Base-by-base conservation (phyloP, 2,888 invertebrate genomes). In the Leptopilina myrica region DNA sequence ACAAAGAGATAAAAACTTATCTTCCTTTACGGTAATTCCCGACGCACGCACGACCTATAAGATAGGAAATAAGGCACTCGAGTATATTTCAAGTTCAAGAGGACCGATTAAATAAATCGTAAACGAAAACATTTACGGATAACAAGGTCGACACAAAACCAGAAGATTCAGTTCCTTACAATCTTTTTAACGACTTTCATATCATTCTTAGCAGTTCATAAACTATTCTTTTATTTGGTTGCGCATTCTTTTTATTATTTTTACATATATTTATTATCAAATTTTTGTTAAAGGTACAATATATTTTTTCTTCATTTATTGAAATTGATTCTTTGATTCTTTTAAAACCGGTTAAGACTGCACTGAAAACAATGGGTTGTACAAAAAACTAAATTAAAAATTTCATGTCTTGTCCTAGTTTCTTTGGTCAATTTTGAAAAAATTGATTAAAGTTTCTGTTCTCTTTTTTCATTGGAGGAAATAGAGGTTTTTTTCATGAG, bases 1-100 rank as follows among this genome's bases (percentile, higher is more conserved):
- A 75, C 76, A 53, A n/a, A 14, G 64, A 62, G 81, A 81, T 81
- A 77, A 77, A 49, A 40, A 66, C 8, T 79, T 79, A 81, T 81
- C 81, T n/a, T 75, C 76, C 64, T 78, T 64, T 65, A 11, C 64
- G 64, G 65, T 65, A 64, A 73, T 76, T 67, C 49, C 33, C 33
- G 33, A 33, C 15, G 26, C 26, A 65, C 11, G 67, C 73, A 56
- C 33, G 33, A 73, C 56, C 26, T 69, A 69, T 69, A 69, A 53
- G 73, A 73, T 73, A 73, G n/a, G 56, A 73, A 43, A 8, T 43
- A 43, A 56, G 56, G 56, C 56, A 40, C 33, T 73, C 73, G n/a
- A 49, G 33, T 73, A 56, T 73, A 56, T 73, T 73, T 73, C 73
- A 73, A 73, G 73, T 73, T 73, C 73, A 73, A 73, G 73, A 73